Evolutionary conservation across 2,888 invertebrate species (phyloP).

Genomic region (Tetrapedia diversipes): DNA sequence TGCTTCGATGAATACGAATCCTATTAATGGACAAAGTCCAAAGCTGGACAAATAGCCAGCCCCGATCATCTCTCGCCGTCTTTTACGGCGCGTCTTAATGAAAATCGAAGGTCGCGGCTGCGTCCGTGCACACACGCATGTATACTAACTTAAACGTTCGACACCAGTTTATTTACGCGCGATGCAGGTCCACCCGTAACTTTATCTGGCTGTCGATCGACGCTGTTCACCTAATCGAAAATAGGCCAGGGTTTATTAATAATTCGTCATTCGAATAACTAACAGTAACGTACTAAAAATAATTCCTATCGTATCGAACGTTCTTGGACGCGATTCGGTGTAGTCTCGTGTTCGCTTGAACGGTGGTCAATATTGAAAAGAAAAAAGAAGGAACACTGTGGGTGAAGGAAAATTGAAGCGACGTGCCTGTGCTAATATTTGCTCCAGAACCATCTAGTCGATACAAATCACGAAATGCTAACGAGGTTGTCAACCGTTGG

Average conservation of each 20-base stretch:
- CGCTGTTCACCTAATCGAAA: slow-evolving; percentile 14
- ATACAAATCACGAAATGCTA: background rate
- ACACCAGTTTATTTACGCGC: background rate
- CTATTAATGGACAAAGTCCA: background rate
- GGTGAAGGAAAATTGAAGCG: background rate
- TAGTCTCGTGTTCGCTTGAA: no score
- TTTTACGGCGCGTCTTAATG: slow-evolving; percentile 11
- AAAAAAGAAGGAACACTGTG: background rate
- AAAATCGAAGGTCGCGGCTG: slow-evolving; percentile 1
- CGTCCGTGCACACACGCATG: background rate
- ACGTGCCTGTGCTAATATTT: background rate
- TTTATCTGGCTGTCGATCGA: background rate
- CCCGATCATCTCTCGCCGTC: background rate
- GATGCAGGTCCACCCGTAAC: background rate
- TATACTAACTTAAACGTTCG: background rate
- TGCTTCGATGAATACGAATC: background rate
- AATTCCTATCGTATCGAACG: background rate
- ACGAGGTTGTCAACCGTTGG: background rate
- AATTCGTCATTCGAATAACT: slow-evolving; percentile 16
- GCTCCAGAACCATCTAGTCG: background rate
- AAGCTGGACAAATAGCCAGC: background rate
- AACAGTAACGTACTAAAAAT: background rate
- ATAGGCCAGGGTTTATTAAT: slow-evolving; percentile 30
- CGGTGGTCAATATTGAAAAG: background rate
- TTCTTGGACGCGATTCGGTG: background rate